phyloP scores from a whole-genome alignment of 92 coral and sea anemone species.

The Zoanthus sansibaricus region DNA sequence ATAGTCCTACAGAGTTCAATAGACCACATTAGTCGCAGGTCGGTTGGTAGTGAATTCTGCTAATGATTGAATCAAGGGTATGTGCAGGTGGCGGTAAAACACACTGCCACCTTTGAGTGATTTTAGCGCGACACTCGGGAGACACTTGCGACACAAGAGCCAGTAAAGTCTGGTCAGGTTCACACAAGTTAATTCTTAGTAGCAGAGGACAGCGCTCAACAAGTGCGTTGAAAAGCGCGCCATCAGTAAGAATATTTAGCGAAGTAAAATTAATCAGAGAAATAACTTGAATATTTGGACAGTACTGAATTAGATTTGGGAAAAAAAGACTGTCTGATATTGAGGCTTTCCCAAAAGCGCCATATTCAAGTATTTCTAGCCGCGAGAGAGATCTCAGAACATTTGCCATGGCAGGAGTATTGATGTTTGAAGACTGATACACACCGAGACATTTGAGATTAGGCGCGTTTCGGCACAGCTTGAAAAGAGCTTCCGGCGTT shows the following conservation, averaged over 20 bases:
- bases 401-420: slow-evolving; percentile 96
- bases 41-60: slow-evolving; percentile 74
- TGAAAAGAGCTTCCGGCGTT: slow-evolving; percentile 92
- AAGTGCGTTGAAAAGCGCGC: slow-evolving; percentile 81
- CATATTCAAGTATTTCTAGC: slow-evolving; percentile 92
- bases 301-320: slow-evolving; percentile 89
- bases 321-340: slow-evolving; percentile 95
- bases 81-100: slow-evolving; percentile 95
- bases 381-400: slow-evolving; percentile 84
- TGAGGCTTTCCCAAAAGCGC: slow-evolving; percentile 98
- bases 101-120: slow-evolving; percentile 98
- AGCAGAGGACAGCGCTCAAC: slow-evolving; percentile 78
- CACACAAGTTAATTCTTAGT: slow-evolving; percentile 91
- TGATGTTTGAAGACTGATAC: slow-evolving; percentile 95
- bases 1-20: neutral
- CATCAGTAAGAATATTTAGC: slow-evolving; percentile 83
- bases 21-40: neutral
- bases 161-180: slow-evolving; percentile 92
- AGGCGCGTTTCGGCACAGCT: slow-evolving; percentile 82
- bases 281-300: slow-evolving; percentile 78
- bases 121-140: slow-evolving; percentile 72
- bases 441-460: slow-evolving; percentile 91
- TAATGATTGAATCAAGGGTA: slow-evolving; percentile 90
- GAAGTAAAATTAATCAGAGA: slow-evolving; percentile 96
- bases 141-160: slow-evolving; percentile 82